Base-by-base conservation (phyloP, 1,140 invertebrate genomes). In the Drosophila arawakana region DNA sequence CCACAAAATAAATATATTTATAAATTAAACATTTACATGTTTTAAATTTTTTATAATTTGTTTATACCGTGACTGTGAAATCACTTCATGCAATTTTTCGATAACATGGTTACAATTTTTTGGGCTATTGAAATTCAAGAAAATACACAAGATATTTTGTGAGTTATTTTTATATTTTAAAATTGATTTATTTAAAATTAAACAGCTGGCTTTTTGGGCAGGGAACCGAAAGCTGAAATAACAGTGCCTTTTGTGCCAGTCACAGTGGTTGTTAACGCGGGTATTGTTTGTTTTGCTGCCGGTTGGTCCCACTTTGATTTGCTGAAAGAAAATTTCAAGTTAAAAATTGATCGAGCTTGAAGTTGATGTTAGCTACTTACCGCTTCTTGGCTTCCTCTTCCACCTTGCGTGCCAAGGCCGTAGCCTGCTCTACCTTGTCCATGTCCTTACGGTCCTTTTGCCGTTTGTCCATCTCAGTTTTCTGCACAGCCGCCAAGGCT, bases 241-340 rank as follows among this genome's bases (percentile, higher is more conserved):
- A 97, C 95, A 4, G 96, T 97, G 11, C 96, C 95, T 92, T 97
- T 98, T 7, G 97, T 97, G 44, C 96, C 96, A 3, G 96, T 96
- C 1, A 95, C 95, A 39, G 95, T 95, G 21, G 94, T 95, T 0
- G 96, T 97, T n/a, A 97, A 92, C 0, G 96, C 95, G 11, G 93
- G 95, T 90, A 94, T 95, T 41, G 95, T 93, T 6, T 75, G 59
- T 1, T 89, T 91, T 47, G 63, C 67, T 7, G 96, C 95, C 9
- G 96, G 96, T 92, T 97, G 96, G 93, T 97, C 97, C 97, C 97
- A 98, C 92, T 98, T 98, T 11, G 96, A 97, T 93, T 97, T 98
- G 60, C 97, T 94, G 67, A n/a, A 70, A 58, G n/a, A 43, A 37
- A 37, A 57, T 11, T 57, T 11, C 1, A 35, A 13, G 7, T 57